Base-by-base conservation (phyloP, 2,888 invertebrate genomes). In the Pyrrhosoma nymphula region DNA sequence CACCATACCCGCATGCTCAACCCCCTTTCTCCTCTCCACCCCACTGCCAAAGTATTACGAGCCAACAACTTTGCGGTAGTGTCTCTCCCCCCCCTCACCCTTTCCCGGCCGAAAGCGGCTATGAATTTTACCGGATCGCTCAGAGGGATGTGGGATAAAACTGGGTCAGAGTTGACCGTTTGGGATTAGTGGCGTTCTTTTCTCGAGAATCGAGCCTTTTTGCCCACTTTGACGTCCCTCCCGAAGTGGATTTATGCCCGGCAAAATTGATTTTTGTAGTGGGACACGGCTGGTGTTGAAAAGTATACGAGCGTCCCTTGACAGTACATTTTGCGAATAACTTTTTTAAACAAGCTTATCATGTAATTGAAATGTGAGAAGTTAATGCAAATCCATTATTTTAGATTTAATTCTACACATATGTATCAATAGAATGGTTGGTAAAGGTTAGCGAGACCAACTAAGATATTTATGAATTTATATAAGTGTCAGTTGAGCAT, bases 121-220 rank as follows among this genome's bases (percentile, higher is more conserved):
- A 82, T 35, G 82, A 35, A 82, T 82, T 82, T 35, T 82, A 35
- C 82, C 82, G 82, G 35, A 6, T 16, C 35, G 16, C 16, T 35
- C n/a, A n/a, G 82, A 26, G 82, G 30, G 35, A 35, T 82, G 82
- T 18, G 35, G 35, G n/a, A 3, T 82, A 82, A 82, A 82, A 82
- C 82, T 82, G 82, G 82, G 82, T 82, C 82, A 82, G 82, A 35
- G 82, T 82, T 82, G 30, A 82, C 30, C 30, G 35, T 82, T 82
- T 30, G 35, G 82, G 30, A 35, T 82, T 35, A 82, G 82, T 82
- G 16, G 35, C 69, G 35, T 82, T 82, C 35, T 35, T 35, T 35
- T 12, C 35, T 35, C 35, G 82, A 35, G 16, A 16, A 35, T 82
- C 82, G 4, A 35, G 82, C 35, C n/a, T 60, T 60, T 26, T 82